phyloP scores from a whole-genome alignment of 2,113 vertebrate species.

The Corythaeola cristata region DNA sequence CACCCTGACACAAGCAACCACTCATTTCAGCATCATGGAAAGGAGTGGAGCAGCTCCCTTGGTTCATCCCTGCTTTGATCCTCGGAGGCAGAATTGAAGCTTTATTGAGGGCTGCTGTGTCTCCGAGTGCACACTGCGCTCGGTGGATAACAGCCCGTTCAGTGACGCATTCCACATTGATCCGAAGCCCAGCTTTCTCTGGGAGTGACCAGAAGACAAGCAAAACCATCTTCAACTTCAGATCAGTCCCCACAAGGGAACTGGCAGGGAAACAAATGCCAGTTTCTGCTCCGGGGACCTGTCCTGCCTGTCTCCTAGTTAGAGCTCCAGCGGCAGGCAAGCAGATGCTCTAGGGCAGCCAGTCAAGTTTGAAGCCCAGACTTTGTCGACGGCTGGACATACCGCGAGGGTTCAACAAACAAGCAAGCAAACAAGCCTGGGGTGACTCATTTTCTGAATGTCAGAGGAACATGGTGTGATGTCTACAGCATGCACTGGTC shows the following conservation, averaged over 20 bases:
- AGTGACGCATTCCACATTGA: constrained; percentile 51
- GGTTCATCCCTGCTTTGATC: constrained; percentile 40
- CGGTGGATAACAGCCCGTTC: constrained; percentile 53
- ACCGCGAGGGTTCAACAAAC: background rate
- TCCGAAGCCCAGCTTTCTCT: constrained; percentile 45
- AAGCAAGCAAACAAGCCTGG: constrained; percentile 24
- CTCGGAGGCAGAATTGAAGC: constrained; percentile 43
- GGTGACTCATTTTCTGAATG: constrained; percentile 19
- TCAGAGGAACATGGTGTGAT: background rate
- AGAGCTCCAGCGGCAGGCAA: constrained; percentile 1
- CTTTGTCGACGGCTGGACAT: background rate
- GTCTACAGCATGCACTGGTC: background rate
- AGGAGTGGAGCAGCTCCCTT: constrained; percentile 11
- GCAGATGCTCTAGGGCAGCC: constrained; percentile 22
- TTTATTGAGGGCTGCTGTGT: constrained; percentile 45
- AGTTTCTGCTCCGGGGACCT: background rate
- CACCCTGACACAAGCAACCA: background rate
- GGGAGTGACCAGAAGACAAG: constrained; percentile 58
- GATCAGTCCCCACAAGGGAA: constrained; percentile 44
- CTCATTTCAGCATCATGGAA: constrained; percentile 9
- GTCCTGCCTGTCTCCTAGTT: background rate
- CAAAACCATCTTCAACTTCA: constrained; percentile 45
- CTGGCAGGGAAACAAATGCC: constrained; percentile 6
- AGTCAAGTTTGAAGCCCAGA: background rate
- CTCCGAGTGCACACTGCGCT: background rate